phyloP scores from a whole-genome alignment of 2,888 invertebrate genomes.

The Drosophila picticornis region DNA sequence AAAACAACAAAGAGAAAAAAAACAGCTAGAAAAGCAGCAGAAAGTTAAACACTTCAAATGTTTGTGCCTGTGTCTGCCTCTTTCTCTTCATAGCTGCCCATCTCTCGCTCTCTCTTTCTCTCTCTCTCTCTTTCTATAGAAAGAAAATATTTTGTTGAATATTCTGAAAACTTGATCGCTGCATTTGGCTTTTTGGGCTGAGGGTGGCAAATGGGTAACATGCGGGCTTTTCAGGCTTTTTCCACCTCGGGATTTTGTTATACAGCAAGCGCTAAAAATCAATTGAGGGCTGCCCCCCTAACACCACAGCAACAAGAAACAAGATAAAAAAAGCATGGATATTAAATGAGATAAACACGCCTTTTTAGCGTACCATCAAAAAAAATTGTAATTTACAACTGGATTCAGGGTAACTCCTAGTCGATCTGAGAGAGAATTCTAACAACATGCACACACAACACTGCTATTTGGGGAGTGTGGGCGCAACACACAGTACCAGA shows the following conservation, averaged over 20 bases:
- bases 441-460: neutral
- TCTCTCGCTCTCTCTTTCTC: neutral
- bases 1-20: constrained; percentile 11
- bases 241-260: neutral
- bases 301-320: neutral
- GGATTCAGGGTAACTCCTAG: neutral
- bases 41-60: constrained; percentile 56
- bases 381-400: neutral
- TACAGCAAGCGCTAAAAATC: constrained; percentile 33
- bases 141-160: neutral
- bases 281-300: constrained; percentile 30
- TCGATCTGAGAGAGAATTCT: neutral
- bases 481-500: neutral
- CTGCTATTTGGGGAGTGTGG: no score
- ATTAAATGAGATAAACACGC: neutral
- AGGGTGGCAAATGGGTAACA: neutral
- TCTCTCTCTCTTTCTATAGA: neutral
- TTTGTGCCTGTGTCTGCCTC: constrained; percentile 37
- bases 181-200: constrained; percentile 5
- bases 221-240: constrained; percentile 7
- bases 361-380: neutral
- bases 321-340: neutral
- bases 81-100: neutral
- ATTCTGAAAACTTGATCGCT: constrained; percentile 26
- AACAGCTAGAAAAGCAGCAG: constrained; percentile 19